Base-by-base conservation (phyloP, 37 sponge, comb jelly and placozoan species). In the Eunapius fragilis region DNA sequence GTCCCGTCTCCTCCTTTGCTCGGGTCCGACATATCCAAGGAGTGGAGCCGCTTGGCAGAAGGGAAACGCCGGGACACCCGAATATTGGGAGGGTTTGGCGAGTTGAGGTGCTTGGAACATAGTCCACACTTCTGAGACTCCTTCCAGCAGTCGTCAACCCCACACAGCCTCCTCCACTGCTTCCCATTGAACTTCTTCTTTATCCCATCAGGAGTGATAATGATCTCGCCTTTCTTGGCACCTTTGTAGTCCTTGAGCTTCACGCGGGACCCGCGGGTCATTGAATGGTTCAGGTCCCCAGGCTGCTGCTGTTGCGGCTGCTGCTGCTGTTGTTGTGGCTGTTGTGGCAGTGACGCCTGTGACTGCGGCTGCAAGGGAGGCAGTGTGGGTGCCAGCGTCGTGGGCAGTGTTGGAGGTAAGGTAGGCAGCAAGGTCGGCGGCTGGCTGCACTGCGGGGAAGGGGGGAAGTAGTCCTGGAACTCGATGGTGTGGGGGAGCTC, bases 141-240 rank as follows among this genome's bases (percentile, higher is more conserved):
- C 41, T 91, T 91, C 84, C 84, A 91, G 74, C 91, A 91, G 71
- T 87, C 91, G 22, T 91, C 84, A 3, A 87, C 84, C 13, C 87
- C 84, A 41, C 91, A 91, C 31, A 91, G 84, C 27, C 91, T 27
- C 50, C 91, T 71, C 91, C 91, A 91, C 67, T 91, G 91, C 84
- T 91, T 91, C 7, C 91, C 91, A 37, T 91, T 91, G 74, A 91
- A 91, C 87, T 91, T 91, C 76, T 87, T 86, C 80, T 87, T 91
- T 74, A 91, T 73, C 31, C 91, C 91, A 38, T 87, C 87, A 9
- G 87, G 88, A 69, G 87, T 86, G 25, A 87, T 77, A 47, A 86
- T 83, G 84, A 91, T 87, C 37, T 91, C 91, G 5, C 91, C 91
- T 41, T 91, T 91, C 76, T 91, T 86, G 45, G 85, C 90, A 37